Percentiles rank a stretch among this genome's conserved stretches.
These are phyloP conservation scores for Acleris sparsana DNA, from an alignment of 2,888 invertebrate genomes.

Conservation along the genomic window DNA sequence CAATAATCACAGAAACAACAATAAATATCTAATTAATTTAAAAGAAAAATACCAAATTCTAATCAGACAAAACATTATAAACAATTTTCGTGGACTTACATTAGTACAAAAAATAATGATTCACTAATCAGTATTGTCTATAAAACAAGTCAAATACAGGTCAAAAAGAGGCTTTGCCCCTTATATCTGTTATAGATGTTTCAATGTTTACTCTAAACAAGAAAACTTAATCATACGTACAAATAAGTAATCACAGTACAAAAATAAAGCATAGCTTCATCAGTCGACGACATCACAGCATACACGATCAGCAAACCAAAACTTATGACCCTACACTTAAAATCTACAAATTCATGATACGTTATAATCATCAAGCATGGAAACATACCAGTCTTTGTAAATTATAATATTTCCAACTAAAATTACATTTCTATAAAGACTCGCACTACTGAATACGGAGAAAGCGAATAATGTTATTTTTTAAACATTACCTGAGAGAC, in stretches of 20 bases:
- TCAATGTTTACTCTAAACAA: slow-evolving; percentile 62
- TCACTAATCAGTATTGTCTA: slow-evolving; percentile 45
- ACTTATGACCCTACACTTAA: slow-evolving; percentile 55
- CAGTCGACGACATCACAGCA: slow-evolving; percentile 80
- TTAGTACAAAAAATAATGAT: slow-evolving; percentile 54
- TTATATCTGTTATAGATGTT: slow-evolving; percentile 45
- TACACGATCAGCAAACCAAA: slow-evolving; percentile 70
- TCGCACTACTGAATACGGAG: slow-evolving; percentile 13
- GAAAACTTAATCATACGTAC: slow-evolving; percentile 67
- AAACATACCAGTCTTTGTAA: slow-evolving; percentile 37
- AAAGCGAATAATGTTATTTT: slow-evolving; percentile 13
- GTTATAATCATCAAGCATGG: slow-evolving; percentile 33
- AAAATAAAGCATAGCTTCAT: slow-evolving; percentile 80
- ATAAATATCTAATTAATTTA: slow-evolving; percentile 62
- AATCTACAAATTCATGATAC: slow-evolving; percentile 43
- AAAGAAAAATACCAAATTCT: slow-evolving; percentile 65
- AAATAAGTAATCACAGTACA: slow-evolving; percentile 80
- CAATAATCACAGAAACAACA: slow-evolving; percentile 75
- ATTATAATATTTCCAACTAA: slow-evolving; percentile 35
- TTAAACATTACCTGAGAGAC: slow-evolving; percentile 6
- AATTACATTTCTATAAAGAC: slow-evolving; percentile 23
- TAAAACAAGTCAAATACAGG: slow-evolving; percentile 59
- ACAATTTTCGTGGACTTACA: slow-evolving; percentile 51
- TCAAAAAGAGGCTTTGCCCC: slow-evolving; percentile 68
- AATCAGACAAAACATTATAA: slow-evolving; percentile 54